Evolutionary conservation across 64 coral and sea anemone genomes (phyloP), one percentile per base, ranked within the genome.

Genomic region (Montipora sp.): DNA sequence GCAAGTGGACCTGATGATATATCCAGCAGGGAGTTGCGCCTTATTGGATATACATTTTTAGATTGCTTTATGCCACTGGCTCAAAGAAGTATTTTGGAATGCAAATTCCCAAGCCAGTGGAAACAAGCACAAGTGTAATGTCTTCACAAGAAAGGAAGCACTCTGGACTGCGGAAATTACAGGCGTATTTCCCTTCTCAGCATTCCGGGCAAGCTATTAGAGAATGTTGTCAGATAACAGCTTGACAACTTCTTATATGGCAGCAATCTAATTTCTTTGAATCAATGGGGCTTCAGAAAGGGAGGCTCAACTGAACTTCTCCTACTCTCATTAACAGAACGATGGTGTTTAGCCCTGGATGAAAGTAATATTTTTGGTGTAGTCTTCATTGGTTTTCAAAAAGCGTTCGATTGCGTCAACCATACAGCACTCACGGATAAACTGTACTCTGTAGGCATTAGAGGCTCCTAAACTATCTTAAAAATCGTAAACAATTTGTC

Each of bases 141-240:
- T 27, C 19, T 73, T 73, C 70, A 73, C 70, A 80, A 80, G 23
- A 27, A 73, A 80, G 77, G 77, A 50, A 53, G 77, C 77, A 80
- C 49, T 47, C 49, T 80, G 7, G 77, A 80, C 49, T 75, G 45
- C 27, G 45, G 85, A 18, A 73, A 73, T 9, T 55, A 88, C 53
- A 75, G 85, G 73, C 85, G 71, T 22, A 57, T 88, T 36, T 88
- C 70, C n/a, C 18, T 83, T 6, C 47, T 88, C 47, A 88, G 85
- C 46, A 58, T 76, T 27, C 85, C 71, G 8, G n/a, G 85, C 4
- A 88, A 76, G 36, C 65, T 88, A 1, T 18, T 88, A 8, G 85
- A 88, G 20, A 18, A 55, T 22, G 46, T 73, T 0, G 36, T 87
- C 8, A 45, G 46, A 8, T 3, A 87, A n/a, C 19, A 51, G 49